Evolutionary conservation across 2,888 invertebrate genomes (phyloP).

Genomic region (Chalcosyrphus nemorum): DNA sequence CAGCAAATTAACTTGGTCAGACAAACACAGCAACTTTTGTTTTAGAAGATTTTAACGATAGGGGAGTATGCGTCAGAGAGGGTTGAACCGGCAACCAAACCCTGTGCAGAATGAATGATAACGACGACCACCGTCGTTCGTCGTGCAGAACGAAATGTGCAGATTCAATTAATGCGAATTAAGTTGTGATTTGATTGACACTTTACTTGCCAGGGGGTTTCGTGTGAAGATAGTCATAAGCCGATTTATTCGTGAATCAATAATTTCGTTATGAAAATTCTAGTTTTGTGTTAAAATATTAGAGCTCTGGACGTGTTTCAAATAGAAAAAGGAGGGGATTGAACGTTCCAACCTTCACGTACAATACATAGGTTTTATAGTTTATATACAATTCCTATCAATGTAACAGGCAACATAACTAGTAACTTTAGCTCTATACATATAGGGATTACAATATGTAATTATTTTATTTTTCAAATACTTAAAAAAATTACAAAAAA

Average conservation of each 20-base stretch:
- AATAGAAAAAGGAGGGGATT: too few species aligned
- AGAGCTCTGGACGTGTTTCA: too few species aligned
- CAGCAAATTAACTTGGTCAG: slow-evolving; percentile 61
- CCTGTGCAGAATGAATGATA: slow-evolving; percentile 25
- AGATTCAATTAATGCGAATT: slow-evolving; percentile 62
- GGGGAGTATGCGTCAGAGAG: not conserved
- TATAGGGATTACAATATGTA: too few species aligned
- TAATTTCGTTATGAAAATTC: slow-evolving; percentile 35
- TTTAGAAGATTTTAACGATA: slow-evolving; percentile 42
- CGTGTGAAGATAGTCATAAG: slow-evolving; percentile 44
- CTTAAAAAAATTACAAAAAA: too few species aligned
- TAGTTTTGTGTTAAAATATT: not conserved
- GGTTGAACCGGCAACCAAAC: slow-evolving; percentile 5
- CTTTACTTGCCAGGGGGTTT: slow-evolving; percentile 15
- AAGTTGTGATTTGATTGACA: slow-evolving; percentile 56
- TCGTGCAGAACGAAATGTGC: slow-evolving; percentile 27
- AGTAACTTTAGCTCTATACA: too few species aligned
- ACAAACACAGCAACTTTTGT: slow-evolving; percentile 59
- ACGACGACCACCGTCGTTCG: slow-evolving; percentile 7
- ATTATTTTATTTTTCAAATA: too few species aligned
- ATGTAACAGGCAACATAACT: too few species aligned
- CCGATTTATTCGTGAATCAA: slow-evolving; percentile 50
- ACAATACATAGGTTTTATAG: too few species aligned
- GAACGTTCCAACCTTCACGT: too few species aligned
- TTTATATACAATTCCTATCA: too few species aligned